Conservation (phyloP, 2,113 vertebrate species). For the Tor tambroides region DNA sequence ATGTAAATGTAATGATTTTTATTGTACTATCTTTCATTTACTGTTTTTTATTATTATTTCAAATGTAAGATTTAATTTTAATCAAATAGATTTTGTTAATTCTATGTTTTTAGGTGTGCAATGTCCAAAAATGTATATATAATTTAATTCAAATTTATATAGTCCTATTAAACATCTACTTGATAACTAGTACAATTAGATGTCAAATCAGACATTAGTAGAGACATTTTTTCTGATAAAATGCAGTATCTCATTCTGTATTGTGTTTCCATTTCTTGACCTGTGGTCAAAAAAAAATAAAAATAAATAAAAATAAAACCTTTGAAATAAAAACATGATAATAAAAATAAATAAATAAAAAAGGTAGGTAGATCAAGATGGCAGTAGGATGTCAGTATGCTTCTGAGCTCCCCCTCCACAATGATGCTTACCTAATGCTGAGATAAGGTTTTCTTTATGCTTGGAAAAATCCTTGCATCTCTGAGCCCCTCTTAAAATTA, state of each 20-base stretch:
- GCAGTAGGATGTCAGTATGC: background rate
- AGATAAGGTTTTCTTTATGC: background rate
- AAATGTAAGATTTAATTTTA: background rate
- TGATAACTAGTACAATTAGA: no score
- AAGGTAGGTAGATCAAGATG: background rate
- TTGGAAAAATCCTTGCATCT: background rate
- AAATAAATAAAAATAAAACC: background rate
- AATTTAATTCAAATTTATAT: background rate
- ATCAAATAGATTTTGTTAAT: background rate
- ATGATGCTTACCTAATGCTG: constrained; percentile 2
- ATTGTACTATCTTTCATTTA: background rate
- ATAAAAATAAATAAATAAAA: background rate
- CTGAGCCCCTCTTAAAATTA: background rate
- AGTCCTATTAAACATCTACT: no score
- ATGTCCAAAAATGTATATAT: background rate
- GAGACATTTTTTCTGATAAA: background rate
- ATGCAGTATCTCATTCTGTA: background rate
- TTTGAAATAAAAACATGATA: no score
- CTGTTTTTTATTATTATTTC: background rate
- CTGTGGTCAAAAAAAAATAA: background rate
- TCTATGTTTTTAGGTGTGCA: background rate
- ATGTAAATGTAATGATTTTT: background rate
- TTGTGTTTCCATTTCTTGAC: background rate
- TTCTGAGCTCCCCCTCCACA: background rate
- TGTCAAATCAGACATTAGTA: no score